Evolutionary conservation across 1,140 invertebrate species (phyloP).

Genomic region (Anagrus nilaparvatae): DNA sequence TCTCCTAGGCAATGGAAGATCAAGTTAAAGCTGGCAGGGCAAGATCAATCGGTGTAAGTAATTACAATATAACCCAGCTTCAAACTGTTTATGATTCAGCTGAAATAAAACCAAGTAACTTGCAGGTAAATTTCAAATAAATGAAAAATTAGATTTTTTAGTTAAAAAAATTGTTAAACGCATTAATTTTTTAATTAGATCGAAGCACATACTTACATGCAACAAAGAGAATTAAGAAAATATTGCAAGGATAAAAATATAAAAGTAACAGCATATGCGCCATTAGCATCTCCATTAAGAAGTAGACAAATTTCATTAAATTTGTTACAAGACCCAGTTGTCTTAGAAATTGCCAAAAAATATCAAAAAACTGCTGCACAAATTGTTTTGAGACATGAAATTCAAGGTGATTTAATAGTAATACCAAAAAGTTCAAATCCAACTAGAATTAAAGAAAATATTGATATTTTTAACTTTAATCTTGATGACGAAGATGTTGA

Average conservation of each 20-base stretch:
- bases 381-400: slow-evolving; percentile 60
- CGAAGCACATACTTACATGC: slow-evolving; percentile 73
- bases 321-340: slow-evolving; percentile 54
- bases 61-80: slow-evolving; percentile 65
- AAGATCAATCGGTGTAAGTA: slow-evolving; percentile 66
- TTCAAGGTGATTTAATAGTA: slow-evolving; percentile 61
- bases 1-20: slow-evolving; percentile 71
- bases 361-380: slow-evolving; percentile 66
- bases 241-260: slow-evolving; percentile 66
- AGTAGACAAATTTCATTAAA: no score
- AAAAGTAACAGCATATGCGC: slow-evolving; percentile 72
- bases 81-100: slow-evolving; percentile 51
- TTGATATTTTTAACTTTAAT: slow-evolving; percentile 48
- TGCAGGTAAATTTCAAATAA: slow-evolving; percentile 58
- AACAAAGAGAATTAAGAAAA: slow-evolving; percentile 63
- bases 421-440: slow-evolving; percentile 78
- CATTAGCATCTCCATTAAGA: slow-evolving; percentile 70
- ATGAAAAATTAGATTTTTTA: slow-evolving; percentile 14
- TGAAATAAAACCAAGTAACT: slow-evolving; percentile 55
- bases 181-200: no score
- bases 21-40: slow-evolving; percentile 53
- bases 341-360: slow-evolving; percentile 56
- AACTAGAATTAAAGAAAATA: slow-evolving; percentile 56
- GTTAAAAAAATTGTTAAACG: no score
- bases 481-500: slow-evolving; percentile 44